Conservation (phyloP, 2,113 vertebrate genomes). For the Eublepharis macularius region DNA sequence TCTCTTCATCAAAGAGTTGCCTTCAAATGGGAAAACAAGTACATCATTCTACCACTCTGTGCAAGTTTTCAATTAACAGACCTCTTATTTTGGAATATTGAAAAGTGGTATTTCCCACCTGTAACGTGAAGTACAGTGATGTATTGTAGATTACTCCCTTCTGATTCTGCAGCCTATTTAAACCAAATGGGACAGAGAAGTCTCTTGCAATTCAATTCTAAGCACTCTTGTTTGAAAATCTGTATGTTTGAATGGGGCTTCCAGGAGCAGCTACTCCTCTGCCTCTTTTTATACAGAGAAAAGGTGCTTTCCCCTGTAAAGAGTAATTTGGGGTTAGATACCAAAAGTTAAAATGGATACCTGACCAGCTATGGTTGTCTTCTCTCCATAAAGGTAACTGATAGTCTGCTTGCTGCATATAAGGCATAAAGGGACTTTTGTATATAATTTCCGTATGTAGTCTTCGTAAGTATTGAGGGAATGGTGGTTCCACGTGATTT, state of each 20-base stretch:
- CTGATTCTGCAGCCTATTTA: neutral
- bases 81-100: neutral
- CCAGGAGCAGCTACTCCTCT: no score
- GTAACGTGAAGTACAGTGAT: neutral
- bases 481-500: neutral
- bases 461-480: neutral
- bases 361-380: neutral
- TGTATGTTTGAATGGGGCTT: no score
- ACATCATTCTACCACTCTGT: neutral
- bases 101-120: neutral
- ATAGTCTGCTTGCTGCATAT: no score
- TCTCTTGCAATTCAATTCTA: no score
- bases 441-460: neutral
- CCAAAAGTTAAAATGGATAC: neutral
- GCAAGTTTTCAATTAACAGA: neutral
- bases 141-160: neutral
- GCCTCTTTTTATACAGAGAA: no score
- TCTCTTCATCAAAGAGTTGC: neutral
- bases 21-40: neutral
- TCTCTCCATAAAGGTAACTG: no score
- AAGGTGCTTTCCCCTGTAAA: neutral
- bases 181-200: no score
- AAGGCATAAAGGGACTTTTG: neutral
- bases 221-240: no score
- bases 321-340: neutral